Conservation (phyloP, 2,797 vertebrate genomes). For the Bradypodion pumilum region DNA sequence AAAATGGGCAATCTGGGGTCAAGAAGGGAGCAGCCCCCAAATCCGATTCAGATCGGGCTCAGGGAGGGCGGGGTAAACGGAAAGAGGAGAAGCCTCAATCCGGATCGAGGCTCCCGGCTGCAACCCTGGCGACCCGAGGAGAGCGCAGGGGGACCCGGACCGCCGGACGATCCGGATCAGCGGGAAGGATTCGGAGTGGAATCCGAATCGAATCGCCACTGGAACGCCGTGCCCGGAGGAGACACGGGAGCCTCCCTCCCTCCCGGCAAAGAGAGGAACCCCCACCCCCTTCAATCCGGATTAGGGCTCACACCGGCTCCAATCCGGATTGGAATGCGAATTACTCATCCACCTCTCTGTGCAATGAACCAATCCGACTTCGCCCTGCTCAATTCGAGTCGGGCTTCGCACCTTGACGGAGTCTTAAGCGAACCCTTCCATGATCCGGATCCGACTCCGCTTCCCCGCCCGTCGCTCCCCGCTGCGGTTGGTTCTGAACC, state of each 20-base stretch:
- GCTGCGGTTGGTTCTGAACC: not conserved
- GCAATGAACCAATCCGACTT: not conserved
- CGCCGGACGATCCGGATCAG: not conserved
- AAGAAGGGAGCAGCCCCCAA: no score
- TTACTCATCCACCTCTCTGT: not conserved
- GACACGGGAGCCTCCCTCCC: not conserved
- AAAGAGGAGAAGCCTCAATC: no score
- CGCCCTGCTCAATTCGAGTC: not conserved
- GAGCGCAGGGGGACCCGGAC: no score
- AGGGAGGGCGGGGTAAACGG: no score
- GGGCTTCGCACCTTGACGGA: not conserved
- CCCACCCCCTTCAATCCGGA: conserved; percentile 27
- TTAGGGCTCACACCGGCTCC: not conserved
- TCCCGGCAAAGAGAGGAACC: not conserved
- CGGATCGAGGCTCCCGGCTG: no score
- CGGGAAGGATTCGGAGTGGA: no score
- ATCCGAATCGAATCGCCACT: not conserved
- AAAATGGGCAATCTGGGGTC: no score
- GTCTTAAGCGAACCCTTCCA: not conserved
- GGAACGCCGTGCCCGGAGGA: no score
- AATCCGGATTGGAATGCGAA: not conserved
- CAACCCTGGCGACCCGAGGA: no score
- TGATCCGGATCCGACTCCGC: not conserved
- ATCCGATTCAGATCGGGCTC: no score
- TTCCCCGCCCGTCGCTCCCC: not conserved